Evolutionary conservation across 2,797 vertebrate species (phyloP).

Genomic region (Argentina silus): DNA sequence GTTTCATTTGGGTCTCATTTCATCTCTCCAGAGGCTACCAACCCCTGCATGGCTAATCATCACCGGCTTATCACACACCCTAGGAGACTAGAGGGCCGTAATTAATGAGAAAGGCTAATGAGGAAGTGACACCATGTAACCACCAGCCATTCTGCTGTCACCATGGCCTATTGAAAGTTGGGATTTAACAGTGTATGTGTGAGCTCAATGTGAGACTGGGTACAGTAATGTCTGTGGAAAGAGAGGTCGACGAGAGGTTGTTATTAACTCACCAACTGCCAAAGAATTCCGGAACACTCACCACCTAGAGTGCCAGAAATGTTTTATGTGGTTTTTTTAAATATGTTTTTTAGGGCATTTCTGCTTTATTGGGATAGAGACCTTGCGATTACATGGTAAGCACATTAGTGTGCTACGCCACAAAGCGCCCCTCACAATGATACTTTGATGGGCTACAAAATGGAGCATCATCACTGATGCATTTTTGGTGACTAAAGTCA

Average conservation of each 20-base stretch:
- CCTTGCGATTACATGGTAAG: no score
- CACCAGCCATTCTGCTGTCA: neutral
- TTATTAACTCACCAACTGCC: no score
- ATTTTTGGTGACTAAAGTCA: no score
- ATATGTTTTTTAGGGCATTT: no score
- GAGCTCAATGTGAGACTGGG: neutral
- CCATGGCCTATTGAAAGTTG: neutral
- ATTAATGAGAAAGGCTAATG: neutral
- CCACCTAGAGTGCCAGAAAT: no score
- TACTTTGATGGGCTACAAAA: no score
- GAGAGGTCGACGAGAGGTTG: neutral
- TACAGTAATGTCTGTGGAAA: neutral
- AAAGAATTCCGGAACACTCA: no score
- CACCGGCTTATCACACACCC: neutral
- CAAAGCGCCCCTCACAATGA: no score
- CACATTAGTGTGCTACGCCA: no score
- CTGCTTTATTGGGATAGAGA: no score
- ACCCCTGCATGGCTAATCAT: slow-evolving; percentile 7
- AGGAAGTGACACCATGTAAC: neutral
- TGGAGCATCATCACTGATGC: no score
- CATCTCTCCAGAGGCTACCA: neutral
- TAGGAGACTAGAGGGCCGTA: neutral
- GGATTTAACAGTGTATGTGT: neutral
- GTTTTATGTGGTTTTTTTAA: no score
- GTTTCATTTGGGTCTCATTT: neutral